Evolutionary conservation across 2,113 vertebrate species (phyloP).

Genomic region (Salvelinus sp.): DNA sequence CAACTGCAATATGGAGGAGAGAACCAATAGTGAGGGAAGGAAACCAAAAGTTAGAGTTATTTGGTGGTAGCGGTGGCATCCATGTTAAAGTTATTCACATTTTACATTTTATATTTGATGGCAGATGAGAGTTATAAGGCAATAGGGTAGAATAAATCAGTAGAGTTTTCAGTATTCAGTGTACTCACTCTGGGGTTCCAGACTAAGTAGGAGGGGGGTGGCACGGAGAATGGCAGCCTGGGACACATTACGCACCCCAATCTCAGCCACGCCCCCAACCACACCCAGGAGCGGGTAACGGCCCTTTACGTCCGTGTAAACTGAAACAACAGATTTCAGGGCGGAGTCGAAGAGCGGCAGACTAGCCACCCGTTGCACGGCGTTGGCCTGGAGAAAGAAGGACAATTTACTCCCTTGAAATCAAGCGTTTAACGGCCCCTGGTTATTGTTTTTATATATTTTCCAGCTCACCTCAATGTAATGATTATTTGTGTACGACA

Average conservation of each 20-base stretch:
- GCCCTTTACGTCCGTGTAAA: constrained; percentile 58
- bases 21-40: background rate
- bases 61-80: no score
- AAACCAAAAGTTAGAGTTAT: background rate
- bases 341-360: constrained; percentile 69
- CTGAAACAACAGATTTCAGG: constrained; percentile 46
- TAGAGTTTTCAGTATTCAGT: background rate
- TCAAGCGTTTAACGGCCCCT: no score
- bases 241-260: constrained; percentile 52
- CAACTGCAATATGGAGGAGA: constrained; percentile 53
- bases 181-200: constrained; percentile 70
- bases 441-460: no score
- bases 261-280: constrained; percentile 62
- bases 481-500: constrained; percentile 14
- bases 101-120: no score
- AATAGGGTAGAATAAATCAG: no score
- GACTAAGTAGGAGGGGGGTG: constrained; percentile 62
- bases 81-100: no score
- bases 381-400: constrained; percentile 28
- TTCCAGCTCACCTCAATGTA: constrained; percentile 42
- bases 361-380: constrained; percentile 40
- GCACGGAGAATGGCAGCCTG: constrained; percentile 49
- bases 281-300: constrained; percentile 64
- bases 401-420: no score
- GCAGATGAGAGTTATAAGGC: no score